These are phyloP conservation scores for Malurus alboscapulatus DNA, from an alignment of 2,113 vertebrate genomes.

Conservation along the genomic window DNA sequence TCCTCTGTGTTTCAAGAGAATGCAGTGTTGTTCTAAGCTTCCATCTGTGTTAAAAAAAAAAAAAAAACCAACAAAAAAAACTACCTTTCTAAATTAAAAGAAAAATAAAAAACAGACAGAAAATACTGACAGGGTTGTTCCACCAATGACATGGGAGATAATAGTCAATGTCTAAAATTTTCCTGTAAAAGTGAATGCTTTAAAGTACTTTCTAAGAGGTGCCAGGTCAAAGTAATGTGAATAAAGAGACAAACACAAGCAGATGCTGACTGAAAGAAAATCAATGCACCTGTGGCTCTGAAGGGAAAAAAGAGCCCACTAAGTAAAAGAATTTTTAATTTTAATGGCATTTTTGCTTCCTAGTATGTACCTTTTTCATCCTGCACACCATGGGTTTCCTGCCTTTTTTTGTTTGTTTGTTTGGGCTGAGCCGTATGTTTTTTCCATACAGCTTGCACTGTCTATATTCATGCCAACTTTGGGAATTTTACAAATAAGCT, in stretches of 20 bases:
- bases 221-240: not conserved
- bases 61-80: not conserved
- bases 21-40: not conserved
- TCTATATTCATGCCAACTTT: not conserved
- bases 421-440: not conserved
- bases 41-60: not conserved
- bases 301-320: accelerated
- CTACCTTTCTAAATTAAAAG: not conserved
- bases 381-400: not conserved
- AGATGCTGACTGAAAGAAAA: conserved; percentile 35
- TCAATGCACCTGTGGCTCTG: not conserved
- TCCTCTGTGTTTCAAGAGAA: not conserved
- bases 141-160: not conserved
- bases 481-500: not conserved
- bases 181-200: not conserved
- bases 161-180: not conserved
- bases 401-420: not conserved
- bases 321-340: not conserved
- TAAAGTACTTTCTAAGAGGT: not conserved
- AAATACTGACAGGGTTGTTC: not conserved
- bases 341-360: not conserved
- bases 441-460: not conserved
- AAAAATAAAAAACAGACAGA: not conserved
- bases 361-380: not conserved
- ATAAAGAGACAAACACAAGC: conserved; percentile 27